These are phyloP conservation scores for Sinocyclocheilus anshuiensis DNA, from an alignment of 2,113 vertebrate genomes.

Conservation along the genomic window DNA sequence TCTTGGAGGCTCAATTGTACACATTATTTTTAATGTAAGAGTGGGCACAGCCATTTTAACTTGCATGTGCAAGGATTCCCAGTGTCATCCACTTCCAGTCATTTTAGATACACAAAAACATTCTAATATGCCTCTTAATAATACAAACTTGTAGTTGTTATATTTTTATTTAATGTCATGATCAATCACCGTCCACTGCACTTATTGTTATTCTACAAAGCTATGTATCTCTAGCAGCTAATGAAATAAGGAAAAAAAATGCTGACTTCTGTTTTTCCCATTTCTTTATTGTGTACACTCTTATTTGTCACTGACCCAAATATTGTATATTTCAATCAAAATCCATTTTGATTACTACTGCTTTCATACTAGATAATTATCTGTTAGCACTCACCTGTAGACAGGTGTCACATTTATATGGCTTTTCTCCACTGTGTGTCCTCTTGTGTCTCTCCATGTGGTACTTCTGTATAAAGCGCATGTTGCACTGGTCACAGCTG, in stretches of 20 bases:
- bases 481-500: conserved; percentile 97
- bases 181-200: background rate
- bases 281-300: background rate
- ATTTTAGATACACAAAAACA: background rate
- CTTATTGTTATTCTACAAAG: background rate
- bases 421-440: conserved; percentile 99
- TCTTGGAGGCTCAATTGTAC: background rate
- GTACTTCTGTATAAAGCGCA: conserved; percentile 99
- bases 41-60: background rate
- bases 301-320: background rate
- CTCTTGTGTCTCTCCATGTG: conserved; percentile 99
- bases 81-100: background rate
- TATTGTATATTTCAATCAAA: background rate
- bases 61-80: background rate
- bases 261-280: background rate
- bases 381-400: conserved; percentile 79
- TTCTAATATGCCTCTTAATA: background rate
- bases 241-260: background rate
- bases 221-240: background rate
- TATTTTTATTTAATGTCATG: background rate
- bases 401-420: conserved; percentile 99
- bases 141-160: background rate
- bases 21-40: background rate
- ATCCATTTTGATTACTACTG: background rate
- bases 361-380: background rate